Percentiles rank a stretch among this genome's conserved stretches.
phyloP scores from a whole-genome alignment of 1,140 invertebrate genomes.

The Drosophila aff. region DNA sequence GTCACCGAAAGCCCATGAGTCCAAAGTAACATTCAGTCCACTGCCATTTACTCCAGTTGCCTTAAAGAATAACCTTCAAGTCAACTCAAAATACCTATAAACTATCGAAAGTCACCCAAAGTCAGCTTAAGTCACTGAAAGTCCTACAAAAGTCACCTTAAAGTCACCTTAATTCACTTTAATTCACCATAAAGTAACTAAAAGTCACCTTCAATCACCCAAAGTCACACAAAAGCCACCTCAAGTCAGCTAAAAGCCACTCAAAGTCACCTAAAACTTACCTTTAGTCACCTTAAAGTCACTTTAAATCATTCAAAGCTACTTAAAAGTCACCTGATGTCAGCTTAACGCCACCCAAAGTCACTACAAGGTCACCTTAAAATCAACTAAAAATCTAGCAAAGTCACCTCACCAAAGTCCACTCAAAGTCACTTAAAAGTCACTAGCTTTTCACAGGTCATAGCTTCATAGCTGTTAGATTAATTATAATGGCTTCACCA shows the following conservation, averaged over 20 bases:
- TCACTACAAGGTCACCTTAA: no score
- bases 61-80: background rate
- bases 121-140: background rate
- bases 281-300: background rate
- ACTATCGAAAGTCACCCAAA: background rate
- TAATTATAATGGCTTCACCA: background rate
- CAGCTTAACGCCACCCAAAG: background rate
- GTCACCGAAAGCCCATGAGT: background rate
- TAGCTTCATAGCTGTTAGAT: background rate
- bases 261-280: background rate
- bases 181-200: background rate
- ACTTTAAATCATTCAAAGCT: background rate
- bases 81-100: background rate
- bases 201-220: background rate
- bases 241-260: background rate
- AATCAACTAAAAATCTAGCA: no score
- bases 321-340: background rate
- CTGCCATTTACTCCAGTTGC: background rate
- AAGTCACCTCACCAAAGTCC: no score
- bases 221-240: background rate
- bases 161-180: background rate
- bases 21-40: background rate
- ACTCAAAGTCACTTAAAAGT: background rate
- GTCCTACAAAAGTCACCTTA: background rate
- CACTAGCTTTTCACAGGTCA: background rate